Base-by-base conservation (phyloP, 2,888 invertebrate species). In the Cryptus viduatorius region DNA sequence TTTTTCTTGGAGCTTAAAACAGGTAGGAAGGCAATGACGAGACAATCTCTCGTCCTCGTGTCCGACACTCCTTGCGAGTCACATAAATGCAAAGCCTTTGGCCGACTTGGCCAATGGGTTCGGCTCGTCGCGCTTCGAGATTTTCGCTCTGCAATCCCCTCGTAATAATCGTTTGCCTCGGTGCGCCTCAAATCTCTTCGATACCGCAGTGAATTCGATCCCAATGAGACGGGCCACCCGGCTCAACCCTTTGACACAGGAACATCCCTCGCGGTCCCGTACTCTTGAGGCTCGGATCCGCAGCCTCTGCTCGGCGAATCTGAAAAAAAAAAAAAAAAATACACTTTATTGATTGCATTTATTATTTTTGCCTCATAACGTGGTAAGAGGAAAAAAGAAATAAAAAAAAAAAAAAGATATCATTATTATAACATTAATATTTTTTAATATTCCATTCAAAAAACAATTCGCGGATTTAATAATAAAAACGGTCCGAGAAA, bases 31-130 rank as follows among this genome's bases (percentile, higher is more conserved):
- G 68, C 81, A 84, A 19, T 81, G 81, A 78, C 78, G 81, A 65
- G 84, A 88, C 84, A 87, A 87, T 86, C 87, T 88, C 89, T 85
- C 83, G 80, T 86, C 80, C 84, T 65, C 37, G 59, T 64, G 67
- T 75, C 83, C 87, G 81, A 65, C 71, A 64, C 71, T 61, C 81
- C 82, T 86, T 86, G 80, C 86, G 80, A 86, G 86, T 87, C 88
- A 86, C 90, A 91, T 90, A 90, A 89, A 91, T 87, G 84, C 84
- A 56, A 42, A 71, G 56, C 24, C 78, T 56, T 71, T 71, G 82
- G 84, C 81, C 81, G 46, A 50, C 48, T 69, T 78, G 71, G 84
- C 84, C 84, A 84, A 81, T 37, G 46, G 1, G 29, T 37, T 77
- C 73, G 24, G 42, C 61, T 19, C 67, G n/a, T 14, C 44, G 8